A percentile compares a stretch with the other conserved stretches of the same genome.
Evolutionary conservation across 2,888 invertebrate genomes (phyloP).

Genomic region (Sesamia inferens): DNA sequence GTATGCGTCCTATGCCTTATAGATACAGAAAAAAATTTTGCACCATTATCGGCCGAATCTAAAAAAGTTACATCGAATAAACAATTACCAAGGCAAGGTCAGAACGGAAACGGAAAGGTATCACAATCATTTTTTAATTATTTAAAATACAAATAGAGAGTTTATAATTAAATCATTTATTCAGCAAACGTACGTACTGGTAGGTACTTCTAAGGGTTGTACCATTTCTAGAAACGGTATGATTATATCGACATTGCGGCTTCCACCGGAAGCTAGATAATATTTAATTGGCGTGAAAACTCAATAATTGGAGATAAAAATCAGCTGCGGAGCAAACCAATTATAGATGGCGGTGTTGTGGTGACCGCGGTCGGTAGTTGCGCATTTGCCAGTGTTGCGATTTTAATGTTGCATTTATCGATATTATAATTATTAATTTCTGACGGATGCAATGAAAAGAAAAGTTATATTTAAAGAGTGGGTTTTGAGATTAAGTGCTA

Average conservation of each 20-base stretch:
- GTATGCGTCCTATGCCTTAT: neutral
- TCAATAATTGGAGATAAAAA: constrained; percentile 89
- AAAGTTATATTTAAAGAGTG: too few species aligned
- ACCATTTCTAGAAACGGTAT: constrained; percentile 70
- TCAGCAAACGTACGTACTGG: constrained; percentile 59
- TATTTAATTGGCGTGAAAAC: constrained; percentile 89
- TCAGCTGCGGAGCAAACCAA: constrained; percentile 85
- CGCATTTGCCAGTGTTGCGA: constrained; percentile 69
- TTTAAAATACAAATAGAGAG: constrained; percentile 36
- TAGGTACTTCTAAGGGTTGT: constrained; percentile 56
- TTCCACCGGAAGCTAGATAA: constrained; percentile 86
- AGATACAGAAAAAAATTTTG: neutral
- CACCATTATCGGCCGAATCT: too few species aligned
- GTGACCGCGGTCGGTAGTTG: constrained; percentile 73
- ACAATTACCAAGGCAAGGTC: constrained; percentile 1
- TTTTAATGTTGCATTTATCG: constrained; percentile 39
- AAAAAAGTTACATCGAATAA: neutral
- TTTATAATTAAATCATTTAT: constrained; percentile 64
- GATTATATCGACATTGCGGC: constrained; percentile 77
- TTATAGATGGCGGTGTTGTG: constrained; percentile 84
- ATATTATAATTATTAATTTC: neutral
- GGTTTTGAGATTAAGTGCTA: neutral
- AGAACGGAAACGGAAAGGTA: constrained; percentile 37
- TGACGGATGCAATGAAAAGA: neutral
- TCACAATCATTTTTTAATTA: constrained; percentile 30